Conservation (phyloP, 35 echinoderm and acorn worm genomes). For the Heliocidaris erythrogramma region DNA sequence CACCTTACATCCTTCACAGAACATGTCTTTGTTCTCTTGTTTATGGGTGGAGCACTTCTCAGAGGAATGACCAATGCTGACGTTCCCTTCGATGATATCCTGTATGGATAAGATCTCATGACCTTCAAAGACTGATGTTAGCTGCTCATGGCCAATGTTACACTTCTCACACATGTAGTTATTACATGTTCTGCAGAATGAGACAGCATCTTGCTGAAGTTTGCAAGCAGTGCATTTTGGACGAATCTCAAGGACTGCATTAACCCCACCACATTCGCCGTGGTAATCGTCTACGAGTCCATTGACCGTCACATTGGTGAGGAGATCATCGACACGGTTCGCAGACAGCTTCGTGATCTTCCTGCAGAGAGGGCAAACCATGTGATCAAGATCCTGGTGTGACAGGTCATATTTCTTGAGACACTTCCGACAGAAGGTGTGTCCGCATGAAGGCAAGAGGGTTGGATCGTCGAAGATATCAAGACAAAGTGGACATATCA, state of each 20-base stretch:
- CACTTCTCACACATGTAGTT: not conserved
- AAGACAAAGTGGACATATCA: not conserved
- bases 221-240: not conserved
- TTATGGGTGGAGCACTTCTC: not conserved
- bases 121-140: not conserved
- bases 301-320: slow-evolving; percentile 8
- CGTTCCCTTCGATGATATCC: not conserved
- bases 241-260: not conserved
- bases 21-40: not conserved
- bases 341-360: not conserved
- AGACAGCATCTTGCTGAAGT: not conserved
- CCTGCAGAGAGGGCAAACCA: not conserved
- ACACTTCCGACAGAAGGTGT: not conserved
- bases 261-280: not conserved
- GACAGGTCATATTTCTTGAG: not conserved
- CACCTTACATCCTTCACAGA: not conserved
- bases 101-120: not conserved
- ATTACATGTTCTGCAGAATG: not conserved
- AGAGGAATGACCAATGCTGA: not conserved
- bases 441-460: not conserved
- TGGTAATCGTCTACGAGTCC: not conserved
- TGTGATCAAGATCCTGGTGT: not conserved
- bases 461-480: not conserved
- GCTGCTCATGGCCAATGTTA: too few species aligned
- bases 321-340: slow-evolving; percentile 22